Base-by-base conservation (phyloP, 2,888 invertebrate species). In the Trimorus sp. region DNA sequence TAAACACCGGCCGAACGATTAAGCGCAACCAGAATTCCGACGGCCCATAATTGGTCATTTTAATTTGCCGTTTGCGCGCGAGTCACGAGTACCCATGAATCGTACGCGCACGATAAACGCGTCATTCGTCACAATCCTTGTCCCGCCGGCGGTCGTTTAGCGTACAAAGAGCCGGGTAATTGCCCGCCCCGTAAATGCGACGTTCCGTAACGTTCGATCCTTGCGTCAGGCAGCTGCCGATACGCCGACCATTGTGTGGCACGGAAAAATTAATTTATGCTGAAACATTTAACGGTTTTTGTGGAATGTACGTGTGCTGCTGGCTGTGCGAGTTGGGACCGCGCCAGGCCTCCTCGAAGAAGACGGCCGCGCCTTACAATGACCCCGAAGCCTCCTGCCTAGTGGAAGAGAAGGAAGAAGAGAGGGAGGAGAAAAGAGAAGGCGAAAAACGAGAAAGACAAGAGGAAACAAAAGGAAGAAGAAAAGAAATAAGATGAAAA, bases 211-310 rank as follows among this genome's bases (percentile, higher is more conserved):
- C 62, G 15, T 42, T 36, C 71, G 48, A 71, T 75, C 56, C 68
- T 71, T 71, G 68, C 79, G 60, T 75, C 82, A 75, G 59, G 16
- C 75, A 73, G 70, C 74, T 83, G 79, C 76, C 79, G 66, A 81
- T 81, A 75, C 76, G 68, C 16, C 79, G 59, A 68, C 69, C 40
- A 80, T 80, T 83, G 78, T 78, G 42, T 80, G 83, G 75, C 80
- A 83, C 73, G 79, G 79, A 83, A 79, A 80, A 83, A 84, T 84
- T 82, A 85, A 84, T 84, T 83, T 83, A 84, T 84, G 77, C 79
- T 81, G 83, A 86, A 88, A 89, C 88, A 89, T 88, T 91, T 91
- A 91, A 91, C 91, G 91, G 91, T 91, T 91, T 90, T 89, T 88
- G 88, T 88, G 91, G 91, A 91, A 91, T 91, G 91, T 88, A 86